A percentile compares a stretch with the other conserved stretches of the same genome.
phyloP scores from a whole-genome alignment of 1,140 invertebrate genomes.

The Zaprionus kolodkinae region DNA sequence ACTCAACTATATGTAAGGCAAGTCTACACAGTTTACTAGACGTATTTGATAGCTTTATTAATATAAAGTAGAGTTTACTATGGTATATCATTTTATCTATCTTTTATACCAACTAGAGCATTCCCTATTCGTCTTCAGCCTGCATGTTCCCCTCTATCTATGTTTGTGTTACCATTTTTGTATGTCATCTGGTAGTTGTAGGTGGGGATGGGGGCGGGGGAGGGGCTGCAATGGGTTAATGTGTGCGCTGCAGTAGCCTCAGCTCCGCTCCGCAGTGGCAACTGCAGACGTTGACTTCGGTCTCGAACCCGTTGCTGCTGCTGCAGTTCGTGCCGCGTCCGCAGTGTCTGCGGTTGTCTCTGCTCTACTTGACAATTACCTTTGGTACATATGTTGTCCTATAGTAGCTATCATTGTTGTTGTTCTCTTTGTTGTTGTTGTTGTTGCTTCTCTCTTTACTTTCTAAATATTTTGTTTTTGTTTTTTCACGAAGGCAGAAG shows the following conservation, averaged over 20 bases:
- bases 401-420: constrained; percentile 23
- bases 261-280: too few species aligned
- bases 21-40: not conserved
- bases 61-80: too few species aligned
- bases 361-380: constrained; percentile 82
- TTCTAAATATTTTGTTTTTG: constrained; percentile 77
- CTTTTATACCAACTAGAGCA: constrained; percentile 31
- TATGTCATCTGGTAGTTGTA: constrained; percentile 61
- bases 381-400: constrained; percentile 74
- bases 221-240: constrained; percentile 53
- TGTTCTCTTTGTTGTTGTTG: constrained; percentile 28
- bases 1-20: too few species aligned
- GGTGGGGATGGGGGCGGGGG: constrained; percentile 25
- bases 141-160: not conserved
- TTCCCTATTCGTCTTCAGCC: constrained; percentile 10
- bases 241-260: constrained; percentile 57
- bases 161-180: constrained; percentile 78
- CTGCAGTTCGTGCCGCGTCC: constrained; percentile 60
- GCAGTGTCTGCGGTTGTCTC: constrained; percentile 55
- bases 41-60: not conserved
- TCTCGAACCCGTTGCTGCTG: constrained; percentile 8
- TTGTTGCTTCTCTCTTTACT: constrained; percentile 72
- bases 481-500: constrained; percentile 36
- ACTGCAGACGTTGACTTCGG: constrained; percentile 15
- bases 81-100: not conserved